phyloP scores from a whole-genome alignment of 2,888 invertebrate species.

The Andrena minutula region DNA sequence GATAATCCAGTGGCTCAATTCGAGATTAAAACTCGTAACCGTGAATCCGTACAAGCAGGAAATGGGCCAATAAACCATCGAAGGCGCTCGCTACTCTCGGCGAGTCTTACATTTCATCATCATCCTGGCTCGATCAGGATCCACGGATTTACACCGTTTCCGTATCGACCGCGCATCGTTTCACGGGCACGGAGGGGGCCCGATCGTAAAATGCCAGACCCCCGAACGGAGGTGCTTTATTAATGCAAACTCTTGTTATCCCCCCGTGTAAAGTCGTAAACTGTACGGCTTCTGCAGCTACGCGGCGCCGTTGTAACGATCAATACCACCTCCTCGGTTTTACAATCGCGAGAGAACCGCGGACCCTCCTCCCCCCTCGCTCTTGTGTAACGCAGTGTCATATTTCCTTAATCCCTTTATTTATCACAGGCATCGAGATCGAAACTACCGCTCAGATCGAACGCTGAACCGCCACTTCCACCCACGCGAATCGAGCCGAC shows the following conservation, averaged over 20 bases:
- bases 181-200: background rate
- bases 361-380: conserved; percentile 11
- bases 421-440: conserved; percentile 47
- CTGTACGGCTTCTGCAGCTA: conserved; percentile 70
- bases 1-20: conserved; percentile 9
- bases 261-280: conserved; percentile 72
- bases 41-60: conserved; percentile 2
- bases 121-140: conserved; percentile 43
- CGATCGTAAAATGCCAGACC: conserved; percentile 62
- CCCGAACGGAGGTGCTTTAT: conserved; percentile 58
- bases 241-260: conserved; percentile 75
- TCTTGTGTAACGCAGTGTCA: conserved; percentile 55
- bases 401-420: conserved; percentile 67
- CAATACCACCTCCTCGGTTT: conserved; percentile 68
- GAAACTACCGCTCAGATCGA: conserved; percentile 16
- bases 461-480: conserved; percentile 7
- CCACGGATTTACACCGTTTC: conserved; percentile 62
- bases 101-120: conserved; percentile 46
- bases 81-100: background rate
- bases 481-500: background rate
- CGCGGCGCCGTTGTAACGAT: conserved; percentile 65
- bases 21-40: conserved; percentile 27
- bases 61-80: conserved; percentile 37
- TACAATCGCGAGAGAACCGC: conserved; percentile 63
- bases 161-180: conserved; percentile 51